A percentile compares a stretch with the other conserved stretches of the same genome.
Conservation (phyloP, 2,113 vertebrate genomes). For the Edolisoma coerulescens region DNA sequence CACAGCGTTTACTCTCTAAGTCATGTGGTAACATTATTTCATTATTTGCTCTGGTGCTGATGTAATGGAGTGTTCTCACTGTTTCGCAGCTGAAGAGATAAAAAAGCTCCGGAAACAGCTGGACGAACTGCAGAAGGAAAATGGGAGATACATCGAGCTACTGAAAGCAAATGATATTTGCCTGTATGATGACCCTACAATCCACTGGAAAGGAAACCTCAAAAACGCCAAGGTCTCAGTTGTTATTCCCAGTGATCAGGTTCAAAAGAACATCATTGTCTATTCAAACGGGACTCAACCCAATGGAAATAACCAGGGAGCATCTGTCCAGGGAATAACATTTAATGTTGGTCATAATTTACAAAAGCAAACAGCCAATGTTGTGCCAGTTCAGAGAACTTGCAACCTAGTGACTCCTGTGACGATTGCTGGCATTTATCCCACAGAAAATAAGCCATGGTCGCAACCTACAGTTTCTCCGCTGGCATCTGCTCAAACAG, state of each 20-base stretch:
- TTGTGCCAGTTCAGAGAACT: slow-evolving; percentile 83
- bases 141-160: slow-evolving; percentile 90
- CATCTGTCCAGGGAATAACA: slow-evolving; percentile 74
- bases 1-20: neutral
- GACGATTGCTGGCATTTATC: slow-evolving; percentile 76
- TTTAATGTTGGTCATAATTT: slow-evolving; percentile 77
- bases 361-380: slow-evolving; percentile 84
- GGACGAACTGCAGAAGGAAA: slow-evolving; percentile 91
- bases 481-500: slow-evolving; percentile 70
- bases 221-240: slow-evolving; percentile 87
- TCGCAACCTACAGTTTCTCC: slow-evolving; percentile 76
- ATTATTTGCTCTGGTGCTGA: neutral
- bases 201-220: slow-evolving; percentile 96
- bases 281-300: slow-evolving; percentile 87
- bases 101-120: slow-evolving; percentile 87
- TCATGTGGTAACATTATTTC: neutral
- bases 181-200: slow-evolving; percentile 91
- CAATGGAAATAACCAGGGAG: slow-evolving; percentile 77
- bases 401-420: slow-evolving; percentile 79
- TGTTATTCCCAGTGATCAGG: slow-evolving; percentile 85
- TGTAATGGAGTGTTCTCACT: neutral
- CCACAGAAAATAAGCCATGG: slow-evolving; percentile 78
- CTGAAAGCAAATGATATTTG: slow-evolving; percentile 95
- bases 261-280: slow-evolving; percentile 91
- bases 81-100: slow-evolving; percentile 90